A percentile compares a stretch with the other conserved stretches of the same genome.
Conservation (phyloP, 2,113 vertebrate species). For the Chionodraco myersi region DNA sequence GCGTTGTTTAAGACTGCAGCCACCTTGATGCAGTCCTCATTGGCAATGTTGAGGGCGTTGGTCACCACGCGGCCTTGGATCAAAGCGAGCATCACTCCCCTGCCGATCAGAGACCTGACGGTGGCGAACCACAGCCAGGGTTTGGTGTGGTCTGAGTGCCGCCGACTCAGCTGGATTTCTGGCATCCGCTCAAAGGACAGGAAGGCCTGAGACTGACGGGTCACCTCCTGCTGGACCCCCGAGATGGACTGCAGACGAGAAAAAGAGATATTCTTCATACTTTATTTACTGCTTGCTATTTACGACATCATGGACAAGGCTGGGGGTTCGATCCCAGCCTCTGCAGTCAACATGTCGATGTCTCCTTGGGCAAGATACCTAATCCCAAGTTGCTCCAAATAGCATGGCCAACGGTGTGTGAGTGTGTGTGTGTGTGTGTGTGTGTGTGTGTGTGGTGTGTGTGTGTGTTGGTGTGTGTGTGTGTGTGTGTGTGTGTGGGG, state of each 20-base stretch:
- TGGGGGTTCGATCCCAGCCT: too few species aligned
- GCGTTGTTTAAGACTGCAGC: slow-evolving; percentile 96
- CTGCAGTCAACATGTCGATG: too few species aligned
- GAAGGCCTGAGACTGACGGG: slow-evolving; percentile 92
- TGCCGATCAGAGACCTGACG: slow-evolving; percentile 93
- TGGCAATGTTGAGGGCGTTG: slow-evolving; percentile 96
- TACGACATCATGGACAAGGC: background rate
- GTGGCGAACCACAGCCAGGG: slow-evolving; percentile 98
- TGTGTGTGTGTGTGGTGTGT: too few species aligned
- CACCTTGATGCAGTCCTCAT: slow-evolving; percentile 99
- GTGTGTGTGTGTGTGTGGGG: too few species aligned
- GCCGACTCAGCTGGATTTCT: slow-evolving; percentile 91
- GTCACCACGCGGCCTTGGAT: slow-evolving; percentile 95
- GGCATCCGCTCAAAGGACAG: slow-evolving; percentile 96
- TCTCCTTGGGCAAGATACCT: too few species aligned
- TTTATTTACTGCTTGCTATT: background rate
- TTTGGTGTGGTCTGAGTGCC: slow-evolving; percentile 82
- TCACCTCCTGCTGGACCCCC: slow-evolving; percentile 96
- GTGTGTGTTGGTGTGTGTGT: too few species aligned
- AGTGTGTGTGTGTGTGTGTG: too few species aligned
- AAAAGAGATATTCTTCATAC: background rate
- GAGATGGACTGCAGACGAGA: slow-evolving; percentile 89
- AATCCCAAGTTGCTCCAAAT: too few species aligned
- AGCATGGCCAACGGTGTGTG: too few species aligned
- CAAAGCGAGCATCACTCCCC: slow-evolving; percentile 97